phyloP scores from a whole-genome alignment of 1,140 invertebrate species.

The Atopsyche davidsoni region DNA sequence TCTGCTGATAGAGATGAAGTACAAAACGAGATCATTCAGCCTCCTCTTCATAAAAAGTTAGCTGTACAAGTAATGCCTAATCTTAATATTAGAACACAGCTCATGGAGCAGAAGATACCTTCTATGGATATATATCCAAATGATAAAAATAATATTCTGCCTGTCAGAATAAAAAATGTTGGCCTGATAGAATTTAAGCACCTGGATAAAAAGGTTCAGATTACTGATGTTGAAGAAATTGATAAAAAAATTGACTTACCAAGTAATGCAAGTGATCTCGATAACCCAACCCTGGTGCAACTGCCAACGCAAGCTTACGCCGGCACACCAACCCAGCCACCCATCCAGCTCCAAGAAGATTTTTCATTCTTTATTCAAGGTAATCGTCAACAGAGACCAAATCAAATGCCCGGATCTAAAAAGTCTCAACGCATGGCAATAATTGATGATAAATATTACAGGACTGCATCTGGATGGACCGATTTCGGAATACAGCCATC shows the following conservation, averaged over 20 bases:
- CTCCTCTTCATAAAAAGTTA: slow-evolving; percentile 29
- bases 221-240: slow-evolving; percentile 8
- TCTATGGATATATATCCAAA: slow-evolving; percentile 41
- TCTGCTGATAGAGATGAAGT: slow-evolving; percentile 2
- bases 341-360: too few relatives aligned
- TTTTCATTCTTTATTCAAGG: too few relatives aligned
- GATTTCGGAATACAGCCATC: too few relatives aligned
- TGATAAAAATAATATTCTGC: slow-evolving; percentile 20
- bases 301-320: too few relatives aligned
- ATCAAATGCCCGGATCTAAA: too few relatives aligned
- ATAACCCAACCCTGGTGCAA: too few relatives aligned
- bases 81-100: slow-evolving; percentile 44
- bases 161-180: slow-evolving; percentile 33
- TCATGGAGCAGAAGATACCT: slow-evolving; percentile 44
- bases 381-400: too few relatives aligned
- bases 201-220: slow-evolving; percentile 21
- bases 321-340: too few relatives aligned
- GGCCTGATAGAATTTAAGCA: slow-evolving; percentile 37
- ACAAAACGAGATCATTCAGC: not conserved
- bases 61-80: slow-evolving; percentile 42
- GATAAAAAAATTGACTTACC: slow-evolving; percentile 3
- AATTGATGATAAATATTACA: too few relatives aligned
- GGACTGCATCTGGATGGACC: too few relatives aligned
- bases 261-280: not conserved
- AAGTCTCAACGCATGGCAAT: too few relatives aligned